Evolutionary conservation across 2,888 invertebrate genomes (phyloP), one percentile per base, ranked within the genome.

Genomic region (Cosmorhoe ocellata): DNA sequence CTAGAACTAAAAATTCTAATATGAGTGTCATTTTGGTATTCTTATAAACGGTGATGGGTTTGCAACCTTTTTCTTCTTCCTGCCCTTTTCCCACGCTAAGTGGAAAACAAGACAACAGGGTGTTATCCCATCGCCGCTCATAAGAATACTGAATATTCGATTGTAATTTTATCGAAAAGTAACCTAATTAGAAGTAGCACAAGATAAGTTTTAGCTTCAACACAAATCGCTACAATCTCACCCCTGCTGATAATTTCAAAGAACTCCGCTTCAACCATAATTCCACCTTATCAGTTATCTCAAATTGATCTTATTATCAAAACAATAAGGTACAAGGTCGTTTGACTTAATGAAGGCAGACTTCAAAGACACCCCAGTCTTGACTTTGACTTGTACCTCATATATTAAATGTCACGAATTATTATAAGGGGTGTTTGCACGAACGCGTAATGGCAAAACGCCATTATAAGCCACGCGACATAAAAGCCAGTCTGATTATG

Each of bases 321-420:
- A 38, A 45, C 22, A 45, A 56, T 56, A 59, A 56, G 47, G 51
- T 27, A 45, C 42, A 52, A 54, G 30, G 31, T 54, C 47, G 54
- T 54, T 50, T 56, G 50, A 33, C 47, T 36, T 56, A 56, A 54
- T 56, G 47, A 56, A 56, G 36, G 53, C 36, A 51, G 59, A 56
- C 59, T 59, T 59, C 59, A 56, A 56, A 59, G 56, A 33, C 51
- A 50, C 51, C 38, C 56, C 54, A 58, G 58, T 58, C 51, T 56
- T 50, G 44, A 51, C 54, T 58, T 52, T 52, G 50, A 54, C 56
- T 56, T 51, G 50, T 56, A 58, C 54, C 48, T 55, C 56, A 54
- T 58, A 61, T 52, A 58, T 58, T 50, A 61, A 61, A 58, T 49
- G 56, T 58, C 58, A 52, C 52, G 54, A 55, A 61, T 61, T 55